Evolutionary conservation across 2,888 invertebrate genomes (phyloP).

Genomic region (Unio delphinus): DNA sequence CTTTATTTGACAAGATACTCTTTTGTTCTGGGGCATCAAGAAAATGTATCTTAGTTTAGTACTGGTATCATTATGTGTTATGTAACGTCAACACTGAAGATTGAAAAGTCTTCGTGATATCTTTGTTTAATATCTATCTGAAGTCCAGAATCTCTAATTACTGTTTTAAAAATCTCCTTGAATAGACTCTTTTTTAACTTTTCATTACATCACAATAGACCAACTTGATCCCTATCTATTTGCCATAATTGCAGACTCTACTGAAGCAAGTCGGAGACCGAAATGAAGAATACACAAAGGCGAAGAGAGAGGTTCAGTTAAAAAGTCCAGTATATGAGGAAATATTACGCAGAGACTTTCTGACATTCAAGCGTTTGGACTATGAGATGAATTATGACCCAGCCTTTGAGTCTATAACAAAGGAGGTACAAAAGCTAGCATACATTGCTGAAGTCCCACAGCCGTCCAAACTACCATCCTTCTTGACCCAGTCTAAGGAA

Average conservation of each 20-base stretch:
- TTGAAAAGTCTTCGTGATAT: too few species aligned
- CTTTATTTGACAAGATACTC: too few species aligned
- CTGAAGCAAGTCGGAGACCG: neutral
- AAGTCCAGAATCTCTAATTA: too few species aligned
- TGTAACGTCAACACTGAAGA: too few species aligned
- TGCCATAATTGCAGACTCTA: neutral
- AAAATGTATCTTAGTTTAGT: too few species aligned
- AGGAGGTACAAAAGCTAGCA: slow-evolving; percentile 15
- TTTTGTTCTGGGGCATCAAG: too few species aligned
- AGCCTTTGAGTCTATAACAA: slow-evolving; percentile 14
- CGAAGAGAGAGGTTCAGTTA: slow-evolving; percentile 21
- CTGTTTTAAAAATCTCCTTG: too few species aligned
- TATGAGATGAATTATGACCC: slow-evolving; percentile 30
- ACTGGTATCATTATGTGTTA: too few species aligned
- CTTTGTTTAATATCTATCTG: too few species aligned
- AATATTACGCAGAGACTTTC: slow-evolving; percentile 31
- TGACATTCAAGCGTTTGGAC: slow-evolving; percentile 20
- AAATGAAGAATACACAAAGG: slow-evolving; percentile 12
- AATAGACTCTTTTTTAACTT: too few species aligned
- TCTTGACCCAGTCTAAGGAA: slow-evolving; percentile 22
- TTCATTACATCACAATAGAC: too few species aligned
- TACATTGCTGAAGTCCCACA: slow-evolving; percentile 16
- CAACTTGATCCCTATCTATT: neutral
- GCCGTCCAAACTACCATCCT: slow-evolving; percentile 27
- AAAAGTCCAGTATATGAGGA: slow-evolving; percentile 38